Percentiles rank a stretch among this genome's conserved stretches.
Conservation (phyloP, 1,140 invertebrate genomes). For the Leucophenga varia region DNA sequence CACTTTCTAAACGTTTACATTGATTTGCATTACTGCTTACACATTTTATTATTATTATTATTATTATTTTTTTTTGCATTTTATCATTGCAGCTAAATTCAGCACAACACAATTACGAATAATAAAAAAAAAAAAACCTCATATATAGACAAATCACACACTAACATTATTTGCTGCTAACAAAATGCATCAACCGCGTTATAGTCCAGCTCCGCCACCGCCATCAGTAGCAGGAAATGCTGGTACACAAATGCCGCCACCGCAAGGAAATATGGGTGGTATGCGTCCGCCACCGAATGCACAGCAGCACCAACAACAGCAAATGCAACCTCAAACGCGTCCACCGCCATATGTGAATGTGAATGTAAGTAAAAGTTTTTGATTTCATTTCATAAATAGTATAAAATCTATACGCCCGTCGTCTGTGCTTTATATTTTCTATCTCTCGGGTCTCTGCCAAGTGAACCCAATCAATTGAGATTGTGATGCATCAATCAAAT, state of each 20-base stretch:
- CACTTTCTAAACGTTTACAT: slow-evolving; percentile 9
- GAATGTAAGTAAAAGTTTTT: slow-evolving; percentile 15
- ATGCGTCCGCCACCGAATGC: slow-evolving; percentile 28
- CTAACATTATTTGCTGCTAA: too few species aligned
- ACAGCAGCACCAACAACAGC: slow-evolving; percentile 27
- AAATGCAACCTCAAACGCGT: slow-evolving; percentile 26
- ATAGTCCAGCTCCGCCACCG: slow-evolving; percentile 33
- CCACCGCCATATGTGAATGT: slow-evolving; percentile 39
- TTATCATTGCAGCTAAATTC: slow-evolving; percentile 10
- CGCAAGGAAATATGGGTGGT: slow-evolving; percentile 9
- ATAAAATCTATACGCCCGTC: neutral
- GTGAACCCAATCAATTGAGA: too few species aligned
- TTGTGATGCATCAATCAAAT: slow-evolving; percentile 42
- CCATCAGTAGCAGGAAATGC: slow-evolving; percentile 18
- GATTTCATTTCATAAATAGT: slow-evolving; percentile 9
- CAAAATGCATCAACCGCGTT: slow-evolving; percentile 39
- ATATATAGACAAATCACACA: too few species aligned
- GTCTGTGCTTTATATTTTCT: neutral
- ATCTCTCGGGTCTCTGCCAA: too few species aligned
- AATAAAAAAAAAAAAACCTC: neutral
- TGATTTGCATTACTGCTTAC: too few species aligned
- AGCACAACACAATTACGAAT: neutral
- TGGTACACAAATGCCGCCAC: slow-evolving; percentile 26
- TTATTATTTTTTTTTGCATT: slow-evolving; percentile 3
- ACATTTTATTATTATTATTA: slow-evolving; percentile 16